phyloP scores from a whole-genome alignment of 92 coral and sea anemone genomes.

The Isaurus tuberculatus region DNA sequence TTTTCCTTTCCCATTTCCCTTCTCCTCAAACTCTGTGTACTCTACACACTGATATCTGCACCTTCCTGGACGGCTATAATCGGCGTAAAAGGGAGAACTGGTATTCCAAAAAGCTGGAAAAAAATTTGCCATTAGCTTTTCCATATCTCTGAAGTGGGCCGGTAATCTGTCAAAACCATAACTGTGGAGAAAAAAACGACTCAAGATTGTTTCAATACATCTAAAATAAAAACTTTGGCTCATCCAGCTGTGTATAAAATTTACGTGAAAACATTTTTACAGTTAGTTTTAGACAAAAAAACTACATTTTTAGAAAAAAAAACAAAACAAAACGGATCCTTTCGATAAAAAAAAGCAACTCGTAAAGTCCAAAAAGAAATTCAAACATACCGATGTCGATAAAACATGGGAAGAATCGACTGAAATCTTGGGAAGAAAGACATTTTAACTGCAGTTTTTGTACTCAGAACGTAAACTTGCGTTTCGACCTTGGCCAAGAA shows the following conservation, averaged over 20 bases:
- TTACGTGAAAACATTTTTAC: neutral
- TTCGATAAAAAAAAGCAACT: too few species aligned
- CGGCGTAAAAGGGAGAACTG: constrained; percentile 28
- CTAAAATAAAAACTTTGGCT: neutral
- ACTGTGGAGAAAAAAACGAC: neutral
- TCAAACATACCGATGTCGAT: constrained; percentile 62
- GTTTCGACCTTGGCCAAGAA: neutral
- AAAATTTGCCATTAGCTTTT: constrained; percentile 27
- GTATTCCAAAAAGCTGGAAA: constrained; percentile 28
- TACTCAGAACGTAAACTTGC: neutral
- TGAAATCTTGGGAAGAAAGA: constrained; percentile 64
- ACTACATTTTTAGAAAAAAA: too few species aligned
- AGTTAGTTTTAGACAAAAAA: too few species aligned
- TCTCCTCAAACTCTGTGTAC: constrained; percentile 40
- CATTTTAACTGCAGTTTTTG: constrained; percentile 18
- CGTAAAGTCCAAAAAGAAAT: too few species aligned
- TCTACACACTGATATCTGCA: constrained; percentile 8
- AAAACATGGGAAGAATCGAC: constrained; percentile 58
- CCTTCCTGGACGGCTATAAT: neutral
- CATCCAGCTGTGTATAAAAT: neutral
- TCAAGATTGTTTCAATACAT: neutral
- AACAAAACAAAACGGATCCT: too few species aligned
- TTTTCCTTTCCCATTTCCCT: constrained; percentile 13
- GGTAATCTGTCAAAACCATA: constrained; percentile 25
- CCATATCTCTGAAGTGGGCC: constrained; percentile 39